A percentile compares a stretch with the other conserved stretches of the same genome.
These are phyloP conservation scores for Ridgeia piscesae DNA, from an alignment of 1,140 invertebrate genomes.

Conservation along the genomic window DNA sequence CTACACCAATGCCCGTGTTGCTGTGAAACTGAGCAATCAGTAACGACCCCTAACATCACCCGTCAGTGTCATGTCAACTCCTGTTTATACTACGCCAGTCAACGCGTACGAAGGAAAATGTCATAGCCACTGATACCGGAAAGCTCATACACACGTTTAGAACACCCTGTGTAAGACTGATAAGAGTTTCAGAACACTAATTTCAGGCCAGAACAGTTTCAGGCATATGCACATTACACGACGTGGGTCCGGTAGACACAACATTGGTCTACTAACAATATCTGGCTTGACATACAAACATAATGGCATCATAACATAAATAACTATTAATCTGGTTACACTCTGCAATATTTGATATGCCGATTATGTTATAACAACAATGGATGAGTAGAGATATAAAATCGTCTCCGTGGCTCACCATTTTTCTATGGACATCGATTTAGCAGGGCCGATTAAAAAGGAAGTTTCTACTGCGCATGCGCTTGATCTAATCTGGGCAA, in stretches of 20 bases:
- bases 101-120: too few species aligned
- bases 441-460: neutral
- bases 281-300: neutral
- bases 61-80: too few species aligned
- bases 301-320: neutral
- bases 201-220: neutral
- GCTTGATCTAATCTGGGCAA: neutral
- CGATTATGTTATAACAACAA: neutral
- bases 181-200: too few species aligned
- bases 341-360: neutral
- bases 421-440: too few species aligned
- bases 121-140: too few species aligned
- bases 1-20: too few species aligned
- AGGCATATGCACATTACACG: neutral
- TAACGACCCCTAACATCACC: too few species aligned
- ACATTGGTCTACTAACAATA: neutral
- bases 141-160: too few species aligned
- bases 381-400: neutral
- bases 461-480: neutral
- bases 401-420: neutral
- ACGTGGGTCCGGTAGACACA: neutral
- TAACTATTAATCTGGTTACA: neutral
- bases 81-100: too few species aligned
- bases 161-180: too few species aligned
- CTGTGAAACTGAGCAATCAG: too few species aligned